Conservation (phyloP, 1,140 invertebrate genomes). For the Zaprionus vittiger region DNA sequence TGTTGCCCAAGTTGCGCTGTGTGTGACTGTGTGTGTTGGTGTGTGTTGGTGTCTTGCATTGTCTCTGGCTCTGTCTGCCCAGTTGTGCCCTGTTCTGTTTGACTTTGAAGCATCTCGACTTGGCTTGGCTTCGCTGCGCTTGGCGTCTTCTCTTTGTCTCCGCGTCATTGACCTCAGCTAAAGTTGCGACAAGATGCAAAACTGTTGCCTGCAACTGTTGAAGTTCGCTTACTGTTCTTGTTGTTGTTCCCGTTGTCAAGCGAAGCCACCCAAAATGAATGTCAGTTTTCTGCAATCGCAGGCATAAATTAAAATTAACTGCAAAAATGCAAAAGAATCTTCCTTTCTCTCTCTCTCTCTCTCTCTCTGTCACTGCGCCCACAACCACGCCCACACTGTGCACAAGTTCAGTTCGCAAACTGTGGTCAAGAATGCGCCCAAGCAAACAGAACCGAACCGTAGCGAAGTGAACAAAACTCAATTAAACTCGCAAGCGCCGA, state of each 20-base stretch:
- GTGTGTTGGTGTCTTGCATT: conserved; percentile 33
- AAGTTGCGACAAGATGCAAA: conserved; percentile 10
- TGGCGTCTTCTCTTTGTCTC: conserved; percentile 31
- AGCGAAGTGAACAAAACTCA: conserved; percentile 36
- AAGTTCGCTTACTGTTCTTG: neutral
- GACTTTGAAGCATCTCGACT: conserved; percentile 54
- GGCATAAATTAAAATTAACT: conserved; percentile 77
- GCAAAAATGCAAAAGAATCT: neutral
- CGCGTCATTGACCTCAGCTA: conserved; percentile 70
- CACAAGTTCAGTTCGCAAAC: conserved; percentile 26
- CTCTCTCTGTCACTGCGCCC: neutral
- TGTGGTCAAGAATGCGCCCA: conserved; percentile 45
- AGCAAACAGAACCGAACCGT: conserved; percentile 11
- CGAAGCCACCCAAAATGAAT: conserved; percentile 53
- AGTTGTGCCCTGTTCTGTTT: conserved; percentile 43
- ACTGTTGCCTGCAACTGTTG: conserved; percentile 6
- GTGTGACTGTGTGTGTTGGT: neutral
- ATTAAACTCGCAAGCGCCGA: conserved; percentile 53
- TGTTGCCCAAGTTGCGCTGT: conserved; percentile 29
- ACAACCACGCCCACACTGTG: conserved; percentile 23
- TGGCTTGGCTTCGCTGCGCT: conserved; percentile 21
- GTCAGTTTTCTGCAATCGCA: conserved; percentile 25
- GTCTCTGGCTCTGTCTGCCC: conserved; percentile 11
- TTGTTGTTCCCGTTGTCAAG: neutral
- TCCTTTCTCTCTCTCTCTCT: neutral